These are phyloP conservation scores for Sebastes hubbsi DNA, from an alignment of 2,797 vertebrate species.

Conservation along the genomic window DNA sequence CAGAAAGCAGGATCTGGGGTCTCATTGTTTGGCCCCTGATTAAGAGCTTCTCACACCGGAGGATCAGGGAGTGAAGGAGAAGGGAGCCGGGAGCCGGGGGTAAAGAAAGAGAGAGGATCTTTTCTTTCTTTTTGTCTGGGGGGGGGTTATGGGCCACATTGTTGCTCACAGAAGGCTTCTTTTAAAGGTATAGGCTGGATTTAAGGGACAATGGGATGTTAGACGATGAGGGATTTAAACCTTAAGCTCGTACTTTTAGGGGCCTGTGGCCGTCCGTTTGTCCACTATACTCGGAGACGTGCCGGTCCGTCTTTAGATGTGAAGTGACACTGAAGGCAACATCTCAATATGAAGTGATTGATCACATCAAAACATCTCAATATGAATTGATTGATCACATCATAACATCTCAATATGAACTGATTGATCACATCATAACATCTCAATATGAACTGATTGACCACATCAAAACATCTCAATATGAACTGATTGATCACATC, in stretches of 20 bases:
- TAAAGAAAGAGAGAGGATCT: slow-evolving; percentile 59
- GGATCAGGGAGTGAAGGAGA: slow-evolving; percentile 68
- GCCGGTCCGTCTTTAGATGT: slow-evolving; percentile 3
- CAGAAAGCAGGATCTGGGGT: slow-evolving; percentile 72
- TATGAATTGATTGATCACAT: background rate
- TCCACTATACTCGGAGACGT: background rate
- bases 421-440: no score
- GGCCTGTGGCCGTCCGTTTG: slow-evolving; percentile 29
- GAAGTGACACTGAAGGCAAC: slow-evolving; percentile 13
- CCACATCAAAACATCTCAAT: no score
- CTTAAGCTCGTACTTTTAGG: slow-evolving; percentile 56
- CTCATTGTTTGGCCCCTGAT: slow-evolving; percentile 83
- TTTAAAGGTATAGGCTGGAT: slow-evolving; percentile 70
- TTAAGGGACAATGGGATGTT: slow-evolving; percentile 78
- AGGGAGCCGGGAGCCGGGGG: slow-evolving; percentile 30
- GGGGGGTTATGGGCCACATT: slow-evolving; percentile 75
- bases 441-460: background rate
- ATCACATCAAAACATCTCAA: no score
- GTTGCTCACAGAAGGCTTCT: slow-evolving; percentile 75
- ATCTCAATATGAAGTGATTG: slow-evolving; percentile 14
- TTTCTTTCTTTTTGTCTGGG: slow-evolving; percentile 56
- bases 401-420: no score
- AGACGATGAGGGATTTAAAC: slow-evolving; percentile 76
- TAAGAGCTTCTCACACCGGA: slow-evolving; percentile 82
- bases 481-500: no score